Evolutionary conservation across 2,888 invertebrate genomes (phyloP), one percentile per base, ranked within the genome.

Genomic region (Baronia brevicornis): DNA sequence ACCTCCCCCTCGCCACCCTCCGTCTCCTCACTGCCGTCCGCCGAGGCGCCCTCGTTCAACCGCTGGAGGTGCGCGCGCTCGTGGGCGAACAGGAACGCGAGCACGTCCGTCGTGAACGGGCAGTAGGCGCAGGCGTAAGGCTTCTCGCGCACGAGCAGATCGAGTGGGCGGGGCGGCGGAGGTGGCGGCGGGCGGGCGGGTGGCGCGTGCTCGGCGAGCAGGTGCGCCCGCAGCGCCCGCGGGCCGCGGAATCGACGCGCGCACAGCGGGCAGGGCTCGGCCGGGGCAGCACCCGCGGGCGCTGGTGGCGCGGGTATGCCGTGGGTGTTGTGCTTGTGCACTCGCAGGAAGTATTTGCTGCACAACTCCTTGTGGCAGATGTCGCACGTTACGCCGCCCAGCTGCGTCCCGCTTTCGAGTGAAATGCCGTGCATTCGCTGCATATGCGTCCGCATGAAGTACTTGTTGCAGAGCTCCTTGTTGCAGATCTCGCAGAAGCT

Each of bases 381-480:
- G 73, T 97, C 97, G 75, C 97, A 97, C 25, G 96, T 93, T 4
- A 96, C 96, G 10, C 96, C 96, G 3, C 96, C 96, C 19, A 96
- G 92, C 67, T 94, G 95, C 17, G 95, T 93, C 9, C 95, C 95
- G 59, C 94, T 95, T 73, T 96, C 95, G 28, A 96, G 91, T 64
- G 95, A 95, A 54, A 96, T 96, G 23, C 96, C 96, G 73, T 96
- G 99, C 95, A 99, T 98, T 66, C 97, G 91, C 65, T 97, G 93
- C 96, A 98, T 98, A 84, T 99, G 99, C 1, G 98, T 98, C 70
- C 98, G 96, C 93, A 99, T 95, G 77, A 99, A 99, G 71, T 99
- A 99, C 75, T 99, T 99, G 85, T 99, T 99, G 86, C 98, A 99
- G 51, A 99, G 85, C 79, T 98, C 97, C 77, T 98, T 98, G 85